These are phyloP conservation scores for Sternotherus odoratus DNA, from an alignment of 2,797 vertebrate species.

Conservation along the genomic window DNA sequence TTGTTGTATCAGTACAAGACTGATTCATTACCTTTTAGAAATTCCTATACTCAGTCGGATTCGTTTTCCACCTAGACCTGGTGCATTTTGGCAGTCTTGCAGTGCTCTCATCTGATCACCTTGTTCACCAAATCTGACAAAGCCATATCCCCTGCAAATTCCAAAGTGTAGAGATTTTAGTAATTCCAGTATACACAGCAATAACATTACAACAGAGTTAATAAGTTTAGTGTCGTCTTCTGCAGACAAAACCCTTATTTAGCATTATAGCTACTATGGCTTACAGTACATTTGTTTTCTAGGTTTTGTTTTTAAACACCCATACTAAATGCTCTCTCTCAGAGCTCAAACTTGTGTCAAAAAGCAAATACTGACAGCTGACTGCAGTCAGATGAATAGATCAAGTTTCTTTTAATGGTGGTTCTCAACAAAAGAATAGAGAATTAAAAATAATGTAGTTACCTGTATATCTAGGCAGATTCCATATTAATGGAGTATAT, in stretches of 20 bases:
- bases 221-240: slow-evolving; percentile 13
- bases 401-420: background rate
- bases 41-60: slow-evolving; percentile 92
- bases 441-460: background rate
- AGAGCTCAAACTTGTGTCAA: slow-evolving; percentile 18
- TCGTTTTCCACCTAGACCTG: slow-evolving; percentile 89
- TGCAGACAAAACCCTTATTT: background rate
- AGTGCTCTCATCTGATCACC: slow-evolving; percentile 93
- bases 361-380: slow-evolving; percentile 31
- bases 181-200: slow-evolving; percentile 46
- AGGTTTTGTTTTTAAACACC: background rate
- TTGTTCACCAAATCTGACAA: slow-evolving; percentile 93
- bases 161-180: slow-evolving; percentile 63
- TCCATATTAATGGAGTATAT: background rate
- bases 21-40: slow-evolving; percentile 87
- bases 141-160: slow-evolving; percentile 90
- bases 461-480: background rate
- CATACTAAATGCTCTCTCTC: slow-evolving; percentile 8
- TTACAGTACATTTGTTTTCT: background rate
- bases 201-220: slow-evolving; percentile 21
- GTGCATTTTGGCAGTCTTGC: slow-evolving; percentile 92
- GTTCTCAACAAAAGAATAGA: background rate
- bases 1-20: slow-evolving; percentile 51
- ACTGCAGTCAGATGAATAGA: background rate
- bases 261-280: background rate